Evolutionary conservation across 2,113 vertebrate genomes (phyloP).

Genomic region (Corynorhinus townsendii): DNA sequence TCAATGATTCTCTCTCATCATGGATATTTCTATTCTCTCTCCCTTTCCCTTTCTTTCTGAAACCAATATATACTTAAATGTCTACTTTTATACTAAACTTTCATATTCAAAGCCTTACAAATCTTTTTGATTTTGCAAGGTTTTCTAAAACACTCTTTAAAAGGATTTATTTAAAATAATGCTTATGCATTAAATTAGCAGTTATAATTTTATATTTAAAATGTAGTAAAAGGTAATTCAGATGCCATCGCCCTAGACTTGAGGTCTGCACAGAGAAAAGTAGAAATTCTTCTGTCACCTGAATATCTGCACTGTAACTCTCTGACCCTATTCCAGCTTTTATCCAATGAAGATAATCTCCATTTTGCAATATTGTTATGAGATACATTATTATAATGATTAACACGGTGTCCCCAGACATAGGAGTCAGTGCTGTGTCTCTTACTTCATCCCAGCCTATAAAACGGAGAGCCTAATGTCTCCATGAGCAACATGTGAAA

Average conservation of each 20-base stretch:
- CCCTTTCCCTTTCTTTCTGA: too few species aligned
- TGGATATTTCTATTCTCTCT: too few species aligned
- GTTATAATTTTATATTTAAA: not conserved
- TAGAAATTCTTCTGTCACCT: not conserved
- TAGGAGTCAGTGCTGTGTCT: not conserved
- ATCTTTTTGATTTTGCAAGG: not conserved
- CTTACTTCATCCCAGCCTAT: not conserved
- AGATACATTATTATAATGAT: not conserved
- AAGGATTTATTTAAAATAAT: not conserved
- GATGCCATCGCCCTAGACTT: not conserved
- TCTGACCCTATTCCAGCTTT: not conserved
- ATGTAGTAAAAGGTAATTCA: not conserved
- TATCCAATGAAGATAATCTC: not conserved
- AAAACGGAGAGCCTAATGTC: not conserved
- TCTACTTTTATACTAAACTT: not conserved
- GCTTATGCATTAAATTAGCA: not conserved
- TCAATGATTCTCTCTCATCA: too few species aligned
- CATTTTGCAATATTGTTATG: not conserved
- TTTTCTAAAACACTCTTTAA: not conserved
- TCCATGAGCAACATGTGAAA: not conserved
- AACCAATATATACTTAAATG: not conserved
- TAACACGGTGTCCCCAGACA: not conserved
- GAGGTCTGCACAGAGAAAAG: not conserved
- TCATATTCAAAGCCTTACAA: not conserved
- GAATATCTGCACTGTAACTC: not conserved